Base-by-base conservation (phyloP, 2,888 invertebrate species). In the Cetonia aurata region DNA sequence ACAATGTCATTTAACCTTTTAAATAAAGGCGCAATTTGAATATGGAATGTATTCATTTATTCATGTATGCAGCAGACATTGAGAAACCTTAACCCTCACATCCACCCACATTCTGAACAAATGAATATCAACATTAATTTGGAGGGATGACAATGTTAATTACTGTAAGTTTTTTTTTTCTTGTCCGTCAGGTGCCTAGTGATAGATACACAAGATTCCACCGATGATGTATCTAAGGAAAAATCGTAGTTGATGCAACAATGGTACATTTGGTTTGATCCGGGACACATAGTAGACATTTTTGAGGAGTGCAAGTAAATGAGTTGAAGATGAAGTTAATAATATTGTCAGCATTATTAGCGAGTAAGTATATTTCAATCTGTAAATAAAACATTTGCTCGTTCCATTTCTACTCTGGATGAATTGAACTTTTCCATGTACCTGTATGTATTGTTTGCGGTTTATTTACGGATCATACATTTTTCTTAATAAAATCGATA, bases 341-440 rank as follows among this genome's bases (percentile, higher is more conserved):
- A 13, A 31, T 60, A 60, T 31, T 60, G 13, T 60, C 60, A 60
- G 60, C 60, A 60, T 12, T 60, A 19, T 46, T 60, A 60, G 60
- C 60, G 19, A 44, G 60, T 44, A 60, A 60, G 60, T 60, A 60
- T 59, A 10, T 6, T 37, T 37, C 37, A 4, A 37, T 4, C 4
- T 4, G 10, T 37, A 37, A 37, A 8, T 37, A 8, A 3, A 8
- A 37, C 37, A 37, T 37, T 37, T 10, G 3, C 10, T 9, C 10
- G 8, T 37, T 6, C 6, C 10, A 1, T 37, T 8, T 3, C 6
- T 9, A 8, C 8, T 1, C 2, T 37, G 37, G 25, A 25, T 25
- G 4, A 25, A 25, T 4, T 25, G 4, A 37, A 37, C 4, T 37
- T 37, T 37, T 8, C 37, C n/a, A n/a, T n/a, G n/a, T n/a, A n/a